Evolutionary conservation across 2,797 vertebrate species (phyloP), one percentile per base, ranked within the genome.

Genomic region (Eutrigla gurnardus): DNA sequence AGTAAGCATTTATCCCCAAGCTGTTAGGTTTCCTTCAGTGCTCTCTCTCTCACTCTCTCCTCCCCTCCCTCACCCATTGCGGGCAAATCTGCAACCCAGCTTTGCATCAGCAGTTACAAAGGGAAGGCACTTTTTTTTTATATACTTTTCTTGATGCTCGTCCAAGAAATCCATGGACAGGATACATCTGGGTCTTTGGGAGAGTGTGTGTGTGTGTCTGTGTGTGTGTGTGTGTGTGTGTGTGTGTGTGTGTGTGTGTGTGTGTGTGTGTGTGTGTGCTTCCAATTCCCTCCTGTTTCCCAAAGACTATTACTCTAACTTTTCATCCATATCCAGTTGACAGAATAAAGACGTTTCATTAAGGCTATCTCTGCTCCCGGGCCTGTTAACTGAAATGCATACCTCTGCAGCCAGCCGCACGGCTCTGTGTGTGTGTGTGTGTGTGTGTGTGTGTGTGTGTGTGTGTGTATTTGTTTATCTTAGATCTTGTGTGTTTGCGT

Each of bases 91-190:
- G 80, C 75, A 78, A 55, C 75, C 77, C 46, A 46, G 65, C 80
- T 82, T 86, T 72, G 75, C 78, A 65, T 91, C 88, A 92, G 90
- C 90, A 91, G 65, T 87, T 86, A 88, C 82, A 87, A 80, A 81
- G 80, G 73, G 59, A 77, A 61, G 54, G 62, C 67, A 53, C 42
- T 77, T 79, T 62, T 84, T 32, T 32, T 32, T 14, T 6, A 76
- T 75, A 67, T 61, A 66, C 70, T 79, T 81, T 80, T 79, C 77
- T 82, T 86, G 75, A 76, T 77, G 71, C 71, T 80, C 45, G 2
- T 86, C 81, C 78, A 89, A 89, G 77, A 83, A 75, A 62, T 58
- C 66, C 73, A 79, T 77, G 75, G 83, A 65, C 70, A 50, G 65
- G 74, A 77, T 78, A 70, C 53, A 71, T 85, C 15, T 72, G 50